Conservation (phyloP, 92 coral and sea anemone genomes). For the Epizoanthus stellaris region DNA sequence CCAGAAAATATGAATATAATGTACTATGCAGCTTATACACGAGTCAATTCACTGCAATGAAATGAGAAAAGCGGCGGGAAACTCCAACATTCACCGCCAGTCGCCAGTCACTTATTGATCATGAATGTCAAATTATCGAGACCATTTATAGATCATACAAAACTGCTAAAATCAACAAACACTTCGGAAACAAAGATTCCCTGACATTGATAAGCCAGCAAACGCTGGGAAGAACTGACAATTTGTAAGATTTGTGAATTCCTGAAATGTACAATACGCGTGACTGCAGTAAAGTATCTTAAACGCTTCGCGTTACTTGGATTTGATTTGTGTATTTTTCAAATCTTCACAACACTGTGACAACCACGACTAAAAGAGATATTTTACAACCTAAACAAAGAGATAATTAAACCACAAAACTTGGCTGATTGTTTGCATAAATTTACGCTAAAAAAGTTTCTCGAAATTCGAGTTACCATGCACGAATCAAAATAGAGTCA, state of each 20-base stretch:
- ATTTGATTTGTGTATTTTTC: conserved; percentile 7
- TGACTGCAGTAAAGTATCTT: neutral
- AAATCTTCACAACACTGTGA: neutral
- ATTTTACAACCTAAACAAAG: neutral
- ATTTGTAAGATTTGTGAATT: conserved; percentile 12
- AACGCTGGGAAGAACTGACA: neutral
- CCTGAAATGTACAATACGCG: neutral
- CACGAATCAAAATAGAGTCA: neutral
- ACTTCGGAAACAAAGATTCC: neutral
- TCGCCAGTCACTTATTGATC: no score
- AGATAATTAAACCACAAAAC: neutral
- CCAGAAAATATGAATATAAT: no score
- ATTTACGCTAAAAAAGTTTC: neutral
- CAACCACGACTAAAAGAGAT: neutral
- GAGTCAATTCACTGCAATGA: no score
- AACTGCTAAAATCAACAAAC: no score
- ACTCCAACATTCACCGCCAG: no score
- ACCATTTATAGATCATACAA: no score
- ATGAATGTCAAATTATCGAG: no score
- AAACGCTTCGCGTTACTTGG: no score
- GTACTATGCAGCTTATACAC: no score
- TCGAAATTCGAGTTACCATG: neutral
- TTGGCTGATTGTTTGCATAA: neutral
- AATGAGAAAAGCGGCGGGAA: no score
- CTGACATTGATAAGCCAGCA: neutral